Evolutionary conservation across 2,888 invertebrate species (phyloP).

Genomic region (Hydropsyche betteni): DNA sequence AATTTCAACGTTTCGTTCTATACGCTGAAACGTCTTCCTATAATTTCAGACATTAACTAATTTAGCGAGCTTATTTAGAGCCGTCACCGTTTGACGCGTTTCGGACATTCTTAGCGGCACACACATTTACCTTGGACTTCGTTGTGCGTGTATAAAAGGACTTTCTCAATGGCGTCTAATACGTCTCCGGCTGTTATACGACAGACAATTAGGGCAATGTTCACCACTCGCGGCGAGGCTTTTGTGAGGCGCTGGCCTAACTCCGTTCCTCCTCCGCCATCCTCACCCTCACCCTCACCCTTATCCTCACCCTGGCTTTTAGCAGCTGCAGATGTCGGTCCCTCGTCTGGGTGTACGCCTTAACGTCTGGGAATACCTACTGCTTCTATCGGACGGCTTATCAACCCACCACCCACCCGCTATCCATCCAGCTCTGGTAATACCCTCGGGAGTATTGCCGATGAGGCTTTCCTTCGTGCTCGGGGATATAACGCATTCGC

Average conservation of each 20-base stretch:
- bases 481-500: not conserved
- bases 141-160: not conserved
- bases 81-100: no score
- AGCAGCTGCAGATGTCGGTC: not conserved
- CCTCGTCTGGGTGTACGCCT: constrained; percentile 1
- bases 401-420: not conserved
- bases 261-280: not conserved
- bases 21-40: no score
- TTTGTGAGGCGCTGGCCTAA: not conserved
- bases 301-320: not conserved
- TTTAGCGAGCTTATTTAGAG: no score
- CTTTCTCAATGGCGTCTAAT: constrained; percentile 23
- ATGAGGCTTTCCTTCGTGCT: not conserved
- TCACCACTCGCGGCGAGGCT: constrained; percentile 15
- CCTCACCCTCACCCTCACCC: not conserved
- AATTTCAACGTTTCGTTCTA: no score
- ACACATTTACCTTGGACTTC: no score
- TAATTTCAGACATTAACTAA: no score
- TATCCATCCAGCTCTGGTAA: not conserved
- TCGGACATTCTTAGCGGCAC: no score
- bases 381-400: constrained; percentile 19
- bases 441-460: constrained; percentile 17
- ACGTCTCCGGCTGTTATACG: constrained; percentile 28
- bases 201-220: constrained; percentile 34
- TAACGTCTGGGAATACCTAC: constrained; percentile 7